A percentile compares a stretch with the other conserved stretches of the same genome.
Evolutionary conservation across 2,888 invertebrate species (phyloP).

Genomic region (Coleophora flavipennella): DNA sequence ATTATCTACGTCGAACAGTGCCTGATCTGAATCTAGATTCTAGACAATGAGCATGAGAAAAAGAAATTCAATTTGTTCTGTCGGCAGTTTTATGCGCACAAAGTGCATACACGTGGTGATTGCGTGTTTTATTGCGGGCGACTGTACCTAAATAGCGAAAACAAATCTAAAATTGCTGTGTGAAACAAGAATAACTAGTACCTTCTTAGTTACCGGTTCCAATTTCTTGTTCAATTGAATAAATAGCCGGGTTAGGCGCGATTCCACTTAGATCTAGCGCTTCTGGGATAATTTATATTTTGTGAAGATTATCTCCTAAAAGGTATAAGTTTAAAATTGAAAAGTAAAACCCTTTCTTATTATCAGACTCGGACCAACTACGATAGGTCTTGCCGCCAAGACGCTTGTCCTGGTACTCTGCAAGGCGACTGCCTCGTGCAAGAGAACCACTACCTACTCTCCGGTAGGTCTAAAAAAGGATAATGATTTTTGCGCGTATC

Average conservation of each 20-base stretch:
- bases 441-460: too few species aligned
- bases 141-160: conserved; percentile 17
- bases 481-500: too few species aligned
- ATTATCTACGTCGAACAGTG: neutral
- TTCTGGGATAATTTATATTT: too few species aligned
- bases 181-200: conserved; percentile 18
- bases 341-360: too few species aligned
- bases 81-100: neutral
- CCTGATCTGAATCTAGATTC: neutral
- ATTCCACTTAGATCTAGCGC: conserved; percentile 1
- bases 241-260: conserved; percentile 15
- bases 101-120: conserved; percentile 1
- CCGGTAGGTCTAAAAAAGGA: too few species aligned
- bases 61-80: neutral
- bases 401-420: too few species aligned
- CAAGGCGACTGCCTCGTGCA: too few species aligned
- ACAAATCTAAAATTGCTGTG: conserved; percentile 18
- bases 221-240: conserved; percentile 23
- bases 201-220: conserved; percentile 24
- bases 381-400: too few species aligned
- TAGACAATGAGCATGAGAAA: neutral
- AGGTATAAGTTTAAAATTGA: too few species aligned
- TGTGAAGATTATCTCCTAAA: too few species aligned
- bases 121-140: conserved; percentile 15
- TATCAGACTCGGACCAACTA: too few species aligned